Base-by-base conservation (phyloP, 2,797 vertebrate species). In the Neosilurus hyrtlii region DNA sequence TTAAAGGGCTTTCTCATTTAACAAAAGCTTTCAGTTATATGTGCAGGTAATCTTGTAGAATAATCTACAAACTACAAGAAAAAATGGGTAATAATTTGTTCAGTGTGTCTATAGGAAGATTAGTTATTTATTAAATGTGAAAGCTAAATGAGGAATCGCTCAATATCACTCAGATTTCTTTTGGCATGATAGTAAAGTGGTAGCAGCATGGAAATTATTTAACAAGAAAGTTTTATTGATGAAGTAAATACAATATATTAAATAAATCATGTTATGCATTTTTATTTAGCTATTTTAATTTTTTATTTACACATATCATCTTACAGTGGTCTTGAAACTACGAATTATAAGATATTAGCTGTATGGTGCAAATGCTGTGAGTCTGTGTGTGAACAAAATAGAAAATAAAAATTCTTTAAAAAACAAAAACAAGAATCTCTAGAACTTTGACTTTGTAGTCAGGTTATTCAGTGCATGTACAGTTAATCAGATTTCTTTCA, bases 1-100 rank as follows among this genome's bases (percentile, higher is more conserved):
- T 83, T 82, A 61, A 20, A 78, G 56, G 2, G 49, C 79, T 82
- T 80, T 83, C 30, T 84, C 62, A 82, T 12, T 63, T 78, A 63
- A 77, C 4, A 12, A 15, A 15, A n/a, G 56, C 30, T 20, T 76
- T 59, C 1, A 52, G 59, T 6, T 63, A 63, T 24, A 26, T 6
- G 15, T 7, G 10, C 59, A 12, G n/a, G 18, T 14, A 20, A 74
- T 22, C 22, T 24, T 51, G 49, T 18, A 56, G 71, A 73, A 56
- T 73, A 10, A 73, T 26, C 5, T 22, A 37, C 3, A 11, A 57
- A 72, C 51, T 52, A 0, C 9, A 70, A 49, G 11, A 72, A 24
- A 24, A 52, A 16, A 30, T 15, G 15, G 10, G 10, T 49, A 70
- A 56, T 11, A 30, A 56, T 56, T 18, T 18, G 71, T 20, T 20